Base-by-base conservation (phyloP, 2,797 vertebrate species). In the Catamblyrhynchus diadema region DNA sequence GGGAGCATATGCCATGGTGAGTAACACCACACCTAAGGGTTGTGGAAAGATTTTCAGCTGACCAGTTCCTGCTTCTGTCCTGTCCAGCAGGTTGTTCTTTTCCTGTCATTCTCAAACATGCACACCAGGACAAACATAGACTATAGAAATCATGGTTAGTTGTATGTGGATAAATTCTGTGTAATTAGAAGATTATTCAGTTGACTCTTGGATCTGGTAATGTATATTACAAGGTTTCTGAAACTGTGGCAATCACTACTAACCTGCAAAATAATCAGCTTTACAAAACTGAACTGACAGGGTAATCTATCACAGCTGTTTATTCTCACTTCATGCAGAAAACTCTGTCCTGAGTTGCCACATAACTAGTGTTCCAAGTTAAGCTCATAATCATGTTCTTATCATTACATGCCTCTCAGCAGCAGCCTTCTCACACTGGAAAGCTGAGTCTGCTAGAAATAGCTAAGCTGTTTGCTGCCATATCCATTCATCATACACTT, bases 301-400 rank as follows among this genome's bases (percentile, higher is more conserved):
- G 48, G 50, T 30, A 23, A 62, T 53, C 51, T 77, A 4, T 59
- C 28, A 74, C 35, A 54, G 41, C 71, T 54, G 15, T 61, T 83
- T 66, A 15, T 86, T 69, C 54, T 82, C 35, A n/a, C 24, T 75
- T 57, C 35, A 54, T 21, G 35, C 62, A 42, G 79, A 69, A 96
- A 81, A 37, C 37, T 56, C 65, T 93, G 93, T 96, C 83, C 89
- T 22, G 20, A 81, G 61, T 66, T 81, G 92, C 81, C 70, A 39
- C 14, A 20, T 65, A 94, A 88, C 64, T 48, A 56, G 54, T 75
- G 81, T 92, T 79, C 86, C 71, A 50, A 84, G 60, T 87, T 94
- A 95, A 96, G 75, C 93, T 72, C 64, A 71, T 88, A 90, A 92
- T 89, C 75, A 45, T 28, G 4, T 93, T 92, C 83, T 84, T 97